Evolutionary conservation across 2,797 vertebrate genomes (phyloP).

Genomic region (Eurystomus glaucurus): DNA sequence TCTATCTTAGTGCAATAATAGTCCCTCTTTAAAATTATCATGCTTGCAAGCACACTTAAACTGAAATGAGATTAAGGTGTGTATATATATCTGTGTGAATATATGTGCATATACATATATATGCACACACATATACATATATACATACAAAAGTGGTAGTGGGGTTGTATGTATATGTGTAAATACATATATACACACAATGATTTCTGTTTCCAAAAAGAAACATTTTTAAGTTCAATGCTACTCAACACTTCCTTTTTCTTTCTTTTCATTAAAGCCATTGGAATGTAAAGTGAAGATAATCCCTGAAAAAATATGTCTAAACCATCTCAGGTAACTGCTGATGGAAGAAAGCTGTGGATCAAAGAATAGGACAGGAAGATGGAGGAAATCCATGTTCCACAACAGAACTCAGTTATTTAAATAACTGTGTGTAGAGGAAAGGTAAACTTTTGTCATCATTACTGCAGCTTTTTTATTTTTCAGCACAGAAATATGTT

Average conservation of each 20-base stretch:
- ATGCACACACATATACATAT: fast-evolving
- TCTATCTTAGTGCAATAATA: neutral
- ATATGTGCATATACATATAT: too few relatives aligned
- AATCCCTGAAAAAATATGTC: neutral
- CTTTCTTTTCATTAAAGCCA: neutral
- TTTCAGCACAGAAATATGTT: neutral
- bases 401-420: neutral
- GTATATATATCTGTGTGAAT: fast-evolving
- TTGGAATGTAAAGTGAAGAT: neutral
- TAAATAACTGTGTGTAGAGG: neutral
- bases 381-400: neutral
- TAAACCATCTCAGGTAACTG: neutral
- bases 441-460: neutral
- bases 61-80: neutral
- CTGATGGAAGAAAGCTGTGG: neutral
- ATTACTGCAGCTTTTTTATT: neutral
- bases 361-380: neutral
- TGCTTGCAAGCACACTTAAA: neutral
- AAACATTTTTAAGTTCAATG: neutral
- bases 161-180: neutral
- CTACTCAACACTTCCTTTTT: neutral
- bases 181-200: fast-evolving
- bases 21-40: neutral
- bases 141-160: neutral
- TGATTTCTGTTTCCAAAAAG: neutral